Evolutionary conservation across 2,888 invertebrate genomes (phyloP).

Genomic region (Mythimna pallens): DNA sequence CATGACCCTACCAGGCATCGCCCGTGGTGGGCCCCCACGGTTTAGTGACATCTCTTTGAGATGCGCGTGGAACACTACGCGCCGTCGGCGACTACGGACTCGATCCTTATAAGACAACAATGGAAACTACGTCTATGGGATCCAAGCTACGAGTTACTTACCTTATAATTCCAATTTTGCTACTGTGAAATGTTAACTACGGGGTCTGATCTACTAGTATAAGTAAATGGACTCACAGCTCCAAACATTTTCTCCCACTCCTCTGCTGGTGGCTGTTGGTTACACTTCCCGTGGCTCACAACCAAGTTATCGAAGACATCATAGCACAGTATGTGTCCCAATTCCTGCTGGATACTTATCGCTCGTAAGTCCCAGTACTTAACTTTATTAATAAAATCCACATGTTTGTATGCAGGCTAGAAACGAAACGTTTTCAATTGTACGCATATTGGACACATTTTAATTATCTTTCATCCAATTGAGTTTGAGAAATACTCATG

Average conservation of each 20-base stretch:
- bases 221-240: conserved; percentile 35
- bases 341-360: conserved; percentile 8
- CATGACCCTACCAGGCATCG: too few species aligned
- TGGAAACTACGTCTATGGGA: neutral
- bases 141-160: neutral
- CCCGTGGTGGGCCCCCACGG: too few species aligned
- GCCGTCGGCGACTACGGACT: too few species aligned
- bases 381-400: conserved; percentile 38
- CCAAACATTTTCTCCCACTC: conserved; percentile 34
- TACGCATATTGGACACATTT: conserved; percentile 34
- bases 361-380: conserved; percentile 19
- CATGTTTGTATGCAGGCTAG: conserved; percentile 42
- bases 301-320: conserved; percentile 41
- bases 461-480: conserved; percentile 41
- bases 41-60: too few species aligned
- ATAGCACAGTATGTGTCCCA: conserved; percentile 36
- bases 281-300: conserved; percentile 35
- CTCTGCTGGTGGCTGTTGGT: conserved; percentile 5
- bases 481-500: conserved; percentile 41
- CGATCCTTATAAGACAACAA: too few species aligned
- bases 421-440: conserved; percentile 46
- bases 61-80: too few species aligned
- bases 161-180: neutral
- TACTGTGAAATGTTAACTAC: neutral
- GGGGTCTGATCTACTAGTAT: conserved; percentile 10